A percentile compares a stretch with the other conserved stretches of the same genome.
phyloP scores from a whole-genome alignment of 2,113 vertebrate genomes.

The Balaeniceps rex region DNA sequence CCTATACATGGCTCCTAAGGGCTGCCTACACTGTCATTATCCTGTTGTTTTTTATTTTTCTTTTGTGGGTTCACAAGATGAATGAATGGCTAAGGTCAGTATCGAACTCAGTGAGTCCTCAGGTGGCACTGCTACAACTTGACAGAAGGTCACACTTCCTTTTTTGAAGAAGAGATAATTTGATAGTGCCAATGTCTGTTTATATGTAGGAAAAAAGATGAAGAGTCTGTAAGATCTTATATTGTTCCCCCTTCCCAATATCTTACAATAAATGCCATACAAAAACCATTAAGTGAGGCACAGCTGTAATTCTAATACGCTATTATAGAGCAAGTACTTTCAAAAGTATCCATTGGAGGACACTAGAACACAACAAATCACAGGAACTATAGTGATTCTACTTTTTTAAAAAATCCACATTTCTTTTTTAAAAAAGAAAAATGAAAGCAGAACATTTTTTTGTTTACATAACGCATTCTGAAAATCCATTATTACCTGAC shows the following conservation, averaged over 20 bases:
- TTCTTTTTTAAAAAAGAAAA: neutral
- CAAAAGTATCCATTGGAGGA: slow-evolving; percentile 74
- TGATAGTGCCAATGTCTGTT: neutral
- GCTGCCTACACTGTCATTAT: neutral
- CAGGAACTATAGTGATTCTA: neutral
- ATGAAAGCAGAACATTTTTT: neutral
- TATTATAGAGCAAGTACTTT: slow-evolving; percentile 50
- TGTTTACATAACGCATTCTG: neutral
- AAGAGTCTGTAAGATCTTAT: neutral
- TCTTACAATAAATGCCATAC: neutral
- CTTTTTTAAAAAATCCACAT: neutral
- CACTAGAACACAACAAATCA: slow-evolving; percentile 72
- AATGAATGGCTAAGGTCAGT: neutral
- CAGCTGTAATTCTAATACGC: neutral
- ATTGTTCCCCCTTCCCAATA: neutral
- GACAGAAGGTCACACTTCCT: neutral
- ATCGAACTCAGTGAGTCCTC: neutral
- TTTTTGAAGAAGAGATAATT: neutral
- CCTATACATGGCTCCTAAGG: neutral
- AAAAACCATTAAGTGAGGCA: neutral
- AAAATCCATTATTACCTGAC: neutral
- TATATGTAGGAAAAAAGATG: neutral
- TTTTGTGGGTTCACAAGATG: neutral
- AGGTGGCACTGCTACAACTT: neutral
- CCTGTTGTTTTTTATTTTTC: neutral